Percentiles rank a stretch among this genome's conserved stretches.
These are phyloP conservation scores for Apis florea DNA, from an alignment of 1,140 invertebrate genomes.

Conservation along the genomic window DNA sequence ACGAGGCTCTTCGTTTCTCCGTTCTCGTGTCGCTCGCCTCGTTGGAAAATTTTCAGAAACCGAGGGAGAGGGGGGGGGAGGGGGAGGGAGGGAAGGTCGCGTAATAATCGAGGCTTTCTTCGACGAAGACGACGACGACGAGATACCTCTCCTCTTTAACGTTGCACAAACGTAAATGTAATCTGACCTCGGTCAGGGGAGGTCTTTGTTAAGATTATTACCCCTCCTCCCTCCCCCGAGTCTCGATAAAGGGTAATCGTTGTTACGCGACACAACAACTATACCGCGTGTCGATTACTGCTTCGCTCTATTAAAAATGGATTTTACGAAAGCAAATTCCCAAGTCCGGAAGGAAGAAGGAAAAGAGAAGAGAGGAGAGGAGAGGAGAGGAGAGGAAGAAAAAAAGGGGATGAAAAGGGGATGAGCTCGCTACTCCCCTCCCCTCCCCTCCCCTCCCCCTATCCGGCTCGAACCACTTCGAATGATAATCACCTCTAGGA, in stretches of 20 bases:
- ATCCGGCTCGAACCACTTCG: conserved; percentile 69
- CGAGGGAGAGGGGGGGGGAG: too few relatives aligned
- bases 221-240: too few relatives aligned
- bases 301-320: conserved; percentile 69
- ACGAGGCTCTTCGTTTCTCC: too few relatives aligned
- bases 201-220: conserved; percentile 14
- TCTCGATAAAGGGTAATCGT: neutral
- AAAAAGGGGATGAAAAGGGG: conserved; percentile 43
- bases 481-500: conserved; percentile 76
- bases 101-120: neutral
- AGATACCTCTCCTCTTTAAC: neutral
- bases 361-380: neutral
- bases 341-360: conserved; percentile 34
- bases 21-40: too few relatives aligned
- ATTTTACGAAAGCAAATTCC: conserved; percentile 72
- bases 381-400: conserved; percentile 38
- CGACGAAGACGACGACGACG: too few relatives aligned
- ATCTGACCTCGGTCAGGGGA: neutral
- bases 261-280: conserved; percentile 31
- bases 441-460: too few relatives aligned
- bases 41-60: too few relatives aligned
- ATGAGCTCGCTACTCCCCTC: conserved; percentile 60
- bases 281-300: conserved; percentile 58
- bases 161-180: neutral
- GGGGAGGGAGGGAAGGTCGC: too few relatives aligned